Percentiles rank a stretch among this genome's conserved stretches.
Conservation (phyloP, 2,113 vertebrate genomes). For the Entosphenus tridentatus region DNA sequence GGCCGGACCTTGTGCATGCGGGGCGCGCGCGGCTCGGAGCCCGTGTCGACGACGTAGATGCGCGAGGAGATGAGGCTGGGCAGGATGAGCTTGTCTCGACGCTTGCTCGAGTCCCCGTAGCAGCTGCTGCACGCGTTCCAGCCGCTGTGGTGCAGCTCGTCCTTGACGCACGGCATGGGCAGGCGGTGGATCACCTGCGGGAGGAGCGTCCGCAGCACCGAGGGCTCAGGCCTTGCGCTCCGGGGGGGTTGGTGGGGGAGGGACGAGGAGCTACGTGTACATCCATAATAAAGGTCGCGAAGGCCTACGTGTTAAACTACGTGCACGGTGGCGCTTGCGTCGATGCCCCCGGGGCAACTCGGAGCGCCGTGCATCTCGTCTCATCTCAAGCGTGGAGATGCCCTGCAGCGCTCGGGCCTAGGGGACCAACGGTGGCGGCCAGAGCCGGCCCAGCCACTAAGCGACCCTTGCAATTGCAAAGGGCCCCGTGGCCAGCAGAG, state of each 20-base stretch:
- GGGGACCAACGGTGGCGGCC: too few relatives aligned
- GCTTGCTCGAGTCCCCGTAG: conserved; percentile 35
- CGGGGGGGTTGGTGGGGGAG: too few relatives aligned
- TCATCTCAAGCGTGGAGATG: not conserved
- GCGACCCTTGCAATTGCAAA: too few relatives aligned
- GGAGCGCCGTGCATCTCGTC: not conserved
- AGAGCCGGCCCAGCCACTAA: too few relatives aligned
- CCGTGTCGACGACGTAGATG: conserved; percentile 55
- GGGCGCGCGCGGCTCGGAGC: conserved; percentile 26
- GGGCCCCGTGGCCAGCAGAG: too few relatives aligned
- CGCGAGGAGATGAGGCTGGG: conserved; percentile 57
- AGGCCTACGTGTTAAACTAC: too few relatives aligned
- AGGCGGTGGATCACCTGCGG: conserved; percentile 63
- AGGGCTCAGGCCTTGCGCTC: too few relatives aligned
- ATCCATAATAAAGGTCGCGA: too few relatives aligned
- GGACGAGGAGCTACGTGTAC: too few relatives aligned
- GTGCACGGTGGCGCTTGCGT: too few relatives aligned
- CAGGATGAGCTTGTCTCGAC: conserved; percentile 39
- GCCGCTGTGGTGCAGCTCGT: conserved; percentile 69
- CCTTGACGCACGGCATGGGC: conserved; percentile 48
- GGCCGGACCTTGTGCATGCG: conserved; percentile 36
- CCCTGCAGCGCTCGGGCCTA: too few relatives aligned
- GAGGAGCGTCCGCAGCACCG: not conserved
- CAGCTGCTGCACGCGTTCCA: conserved; percentile 95
- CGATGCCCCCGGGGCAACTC: not conserved